A percentile compares a stretch with the other conserved stretches of the same genome.
Conservation (phyloP, 2,797 vertebrate species). For the Pelodytes ibericus region DNA sequence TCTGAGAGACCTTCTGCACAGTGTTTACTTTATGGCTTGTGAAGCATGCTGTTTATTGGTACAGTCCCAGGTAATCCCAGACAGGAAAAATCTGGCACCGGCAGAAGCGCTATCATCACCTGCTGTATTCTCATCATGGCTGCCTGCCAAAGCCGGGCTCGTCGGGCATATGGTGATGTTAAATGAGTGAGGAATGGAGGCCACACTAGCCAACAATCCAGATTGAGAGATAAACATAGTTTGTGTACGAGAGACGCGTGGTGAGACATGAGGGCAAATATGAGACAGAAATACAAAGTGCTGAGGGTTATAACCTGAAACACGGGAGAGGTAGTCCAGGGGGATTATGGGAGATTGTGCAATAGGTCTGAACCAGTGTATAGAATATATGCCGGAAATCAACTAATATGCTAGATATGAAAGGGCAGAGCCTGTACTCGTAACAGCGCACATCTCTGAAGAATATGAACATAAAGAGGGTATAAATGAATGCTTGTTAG, state of each 20-base stretch:
- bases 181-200: background rate
- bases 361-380: no score
- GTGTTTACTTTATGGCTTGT: background rate
- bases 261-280: background rate
- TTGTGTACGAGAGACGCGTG: background rate
- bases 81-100: background rate
- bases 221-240: background rate
- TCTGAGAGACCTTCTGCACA: background rate
- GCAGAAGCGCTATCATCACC: conserved; percentile 1
- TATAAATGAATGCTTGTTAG: no score
- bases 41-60: background rate
- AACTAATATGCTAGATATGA: no score
- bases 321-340: background rate
- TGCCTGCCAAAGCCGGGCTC: conserved; percentile 17
- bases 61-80: conserved; percentile 7
- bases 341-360: background rate
- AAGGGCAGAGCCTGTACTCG: no score
- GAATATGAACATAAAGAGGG: no score
- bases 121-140: conserved; percentile 17
- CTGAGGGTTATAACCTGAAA: background rate
- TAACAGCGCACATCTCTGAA: no score
- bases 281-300: background rate
- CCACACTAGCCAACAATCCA: background rate
- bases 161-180: conserved; percentile 4
- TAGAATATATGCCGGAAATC: no score